Conservation (phyloP, 1,140 invertebrate genomes). For the Drosophila erecta region DNA sequence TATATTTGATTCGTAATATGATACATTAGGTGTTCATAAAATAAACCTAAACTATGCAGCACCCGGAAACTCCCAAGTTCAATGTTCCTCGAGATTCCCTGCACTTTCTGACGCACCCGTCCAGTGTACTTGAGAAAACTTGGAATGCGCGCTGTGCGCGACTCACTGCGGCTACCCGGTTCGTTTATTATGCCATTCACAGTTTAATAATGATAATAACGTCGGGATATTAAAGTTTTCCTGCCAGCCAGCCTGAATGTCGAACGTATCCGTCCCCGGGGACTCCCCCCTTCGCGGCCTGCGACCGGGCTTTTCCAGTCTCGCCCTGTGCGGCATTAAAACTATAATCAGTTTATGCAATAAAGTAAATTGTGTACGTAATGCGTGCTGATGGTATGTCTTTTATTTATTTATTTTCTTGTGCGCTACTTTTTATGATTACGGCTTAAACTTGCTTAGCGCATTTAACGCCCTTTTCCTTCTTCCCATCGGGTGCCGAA, state of each 20-base stretch:
- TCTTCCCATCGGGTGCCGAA: background rate
- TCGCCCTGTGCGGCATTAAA: constrained; percentile 66
- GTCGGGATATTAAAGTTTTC: constrained; percentile 82
- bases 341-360: constrained; percentile 83
- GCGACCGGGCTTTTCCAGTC: constrained; percentile 1
- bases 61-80: background rate
- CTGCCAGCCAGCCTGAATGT: constrained; percentile 56
- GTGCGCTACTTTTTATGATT: constrained; percentile 76
- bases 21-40: no score
- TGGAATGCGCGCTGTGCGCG: constrained; percentile 25
- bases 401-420: constrained; percentile 82
- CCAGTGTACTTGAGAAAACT: constrained; percentile 54
- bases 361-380: constrained; percentile 83
- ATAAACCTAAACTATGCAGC: background rate
- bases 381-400: constrained; percentile 76
- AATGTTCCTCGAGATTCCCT: background rate
- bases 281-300: constrained; percentile 6
- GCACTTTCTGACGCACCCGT: background rate
- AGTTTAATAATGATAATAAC: constrained; percentile 83
- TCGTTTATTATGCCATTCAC: constrained; percentile 81
- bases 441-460: constrained; percentile 69
- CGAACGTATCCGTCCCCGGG: constrained; percentile 26
- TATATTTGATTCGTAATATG: no score
- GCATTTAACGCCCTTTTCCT: constrained; percentile 52
- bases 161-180: constrained; percentile 68